Base-by-base conservation (phyloP, 2,888 invertebrate species). In the Hermaeophaga mercurialis region DNA sequence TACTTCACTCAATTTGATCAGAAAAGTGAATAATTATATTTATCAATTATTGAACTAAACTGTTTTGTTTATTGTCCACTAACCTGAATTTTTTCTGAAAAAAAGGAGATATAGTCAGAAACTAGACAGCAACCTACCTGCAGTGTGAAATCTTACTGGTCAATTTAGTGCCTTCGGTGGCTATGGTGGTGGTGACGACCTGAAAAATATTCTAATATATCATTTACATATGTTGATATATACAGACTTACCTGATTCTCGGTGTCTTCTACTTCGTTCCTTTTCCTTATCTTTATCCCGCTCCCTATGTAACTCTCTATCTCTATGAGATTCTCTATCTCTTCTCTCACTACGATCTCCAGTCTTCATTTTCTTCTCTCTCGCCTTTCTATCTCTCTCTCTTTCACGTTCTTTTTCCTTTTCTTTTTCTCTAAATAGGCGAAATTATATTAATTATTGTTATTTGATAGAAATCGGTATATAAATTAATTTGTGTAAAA, bases 111-210 rank as follows among this genome's bases (percentile, higher is more conserved):
- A 43, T 11, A 24, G 19, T 39, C 43, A 24, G 22, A 24, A 43
- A 43, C 8, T 24, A 43, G 43, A 43, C 52, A 58, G 68, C 67
- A 70, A 75, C 74, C 73, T 76, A 77, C 76, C 76, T 77, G 75
- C 62, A 56, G 49, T 61, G 69, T 65, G 64, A 58, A 69, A 71
- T 73, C 76, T 76, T 77, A 77, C 76, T 76, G 75, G 74, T 76
- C 74, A 72, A 65, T 56, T 62, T 61, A 66, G 50, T 55, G 58
- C 67, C 67, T 64, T 61, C 69, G 73, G 55, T 73, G 71, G 54
- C 70, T 67, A 59, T 71, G 72, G 56, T 73, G 75, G 43, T 73
- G 71, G 22, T 67, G 70, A 49, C 69, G 65, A 34, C 67, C 69
- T 68, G 53, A 28, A 56, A 43, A 43, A 43, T 12, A 41, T 41